Evolutionary conservation across 2,797 vertebrate genomes (phyloP).

Genomic region (Gila robusta): DNA sequence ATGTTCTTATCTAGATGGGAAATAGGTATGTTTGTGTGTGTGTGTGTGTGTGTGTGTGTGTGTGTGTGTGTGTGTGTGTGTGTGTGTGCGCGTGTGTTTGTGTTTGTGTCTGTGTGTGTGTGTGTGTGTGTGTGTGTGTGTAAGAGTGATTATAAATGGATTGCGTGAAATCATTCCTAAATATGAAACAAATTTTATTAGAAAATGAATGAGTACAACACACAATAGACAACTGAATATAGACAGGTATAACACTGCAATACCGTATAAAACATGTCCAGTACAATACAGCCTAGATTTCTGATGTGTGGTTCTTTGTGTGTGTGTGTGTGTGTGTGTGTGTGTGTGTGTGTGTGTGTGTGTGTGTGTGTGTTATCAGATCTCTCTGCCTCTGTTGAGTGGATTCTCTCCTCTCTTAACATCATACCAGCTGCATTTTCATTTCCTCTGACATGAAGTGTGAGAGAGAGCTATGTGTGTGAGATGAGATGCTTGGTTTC

Average conservation of each 20-base stretch:
- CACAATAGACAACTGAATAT: not conserved
- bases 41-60: too few relatives aligned
- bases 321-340: not conserved
- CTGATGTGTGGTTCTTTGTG: not conserved
- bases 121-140: not conserved
- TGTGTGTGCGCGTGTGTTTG: too few relatives aligned
- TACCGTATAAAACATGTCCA: not conserved
- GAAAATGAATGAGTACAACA: not conserved
- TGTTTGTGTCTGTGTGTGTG: too few relatives aligned
- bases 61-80: not conserved
- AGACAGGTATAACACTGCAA: not conserved
- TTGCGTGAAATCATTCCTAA: not conserved
- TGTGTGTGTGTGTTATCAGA: conserved; percentile 15
- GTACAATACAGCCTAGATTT: not conserved
- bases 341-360: conserved; percentile 24
- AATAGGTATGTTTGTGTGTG: too few relatives aligned
- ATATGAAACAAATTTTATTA: not conserved
- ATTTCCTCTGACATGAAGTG: conserved; percentile 37
- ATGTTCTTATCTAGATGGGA: not conserved
- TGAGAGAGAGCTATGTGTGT: conserved; percentile 4
- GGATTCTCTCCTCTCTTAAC: conserved; percentile 6
- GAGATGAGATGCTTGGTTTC: conserved; percentile 7
- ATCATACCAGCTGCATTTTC: conserved; percentile 32
- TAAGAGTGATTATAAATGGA: not conserved
- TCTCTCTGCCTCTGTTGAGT: not conserved